A percentile compares a stretch with the other conserved stretches of the same genome.
Evolutionary conservation across 2,797 vertebrate species (phyloP).

Genomic region (Liparis tanakae): DNA sequence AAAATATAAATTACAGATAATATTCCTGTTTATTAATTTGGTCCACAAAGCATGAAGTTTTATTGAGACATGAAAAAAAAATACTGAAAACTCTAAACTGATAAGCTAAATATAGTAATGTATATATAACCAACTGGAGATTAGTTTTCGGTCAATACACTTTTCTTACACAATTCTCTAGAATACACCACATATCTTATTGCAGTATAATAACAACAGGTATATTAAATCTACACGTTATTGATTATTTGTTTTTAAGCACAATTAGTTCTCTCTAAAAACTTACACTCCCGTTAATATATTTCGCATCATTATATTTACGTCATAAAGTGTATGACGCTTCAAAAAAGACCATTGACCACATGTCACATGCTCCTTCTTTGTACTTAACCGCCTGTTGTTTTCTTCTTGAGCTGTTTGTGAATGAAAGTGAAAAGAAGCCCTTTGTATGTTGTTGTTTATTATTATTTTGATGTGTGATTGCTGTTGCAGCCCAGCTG

Average conservation of each 20-base stretch:
- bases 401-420: neutral
- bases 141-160: neutral
- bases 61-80: neutral
- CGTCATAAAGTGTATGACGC: neutral
- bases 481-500: conserved; percentile 25
- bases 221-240: neutral
- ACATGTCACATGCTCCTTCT: conserved; percentile 15
- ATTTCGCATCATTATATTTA: neutral
- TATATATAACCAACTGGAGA: neutral
- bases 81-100: neutral
- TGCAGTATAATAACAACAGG: neutral
- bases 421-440: conserved; percentile 3
- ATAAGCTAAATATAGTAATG: neutral
- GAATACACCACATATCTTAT: neutral
- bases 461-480: too few relatives aligned
- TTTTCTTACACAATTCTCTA: neutral
- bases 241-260: neutral
- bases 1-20: neutral
- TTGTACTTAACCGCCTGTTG: conserved; percentile 12
- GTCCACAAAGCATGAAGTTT: neutral
- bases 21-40: neutral
- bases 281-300: neutral
- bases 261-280: neutral
- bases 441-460: neutral
- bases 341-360: too few relatives aligned